Conservation (phyloP, 2,797 vertebrate species). For the Myripristis jacobus region DNA sequence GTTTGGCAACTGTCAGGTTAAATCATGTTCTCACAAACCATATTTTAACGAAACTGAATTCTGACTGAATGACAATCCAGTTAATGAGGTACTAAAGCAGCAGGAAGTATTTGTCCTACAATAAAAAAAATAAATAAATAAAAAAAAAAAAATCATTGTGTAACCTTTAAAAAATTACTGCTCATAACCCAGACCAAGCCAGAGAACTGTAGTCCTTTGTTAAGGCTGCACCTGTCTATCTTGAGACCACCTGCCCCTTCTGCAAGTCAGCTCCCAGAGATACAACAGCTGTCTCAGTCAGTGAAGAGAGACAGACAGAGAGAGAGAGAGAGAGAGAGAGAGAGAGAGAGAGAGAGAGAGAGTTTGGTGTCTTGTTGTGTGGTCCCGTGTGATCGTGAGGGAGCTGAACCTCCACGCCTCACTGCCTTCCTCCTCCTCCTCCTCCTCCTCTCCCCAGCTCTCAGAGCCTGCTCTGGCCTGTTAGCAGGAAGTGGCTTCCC, state of each 20-base stretch:
- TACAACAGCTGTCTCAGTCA: slow-evolving; percentile 65
- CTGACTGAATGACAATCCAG: not conserved
- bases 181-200: slow-evolving; percentile 7
- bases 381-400: slow-evolving; percentile 84
- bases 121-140: too few relatives aligned
- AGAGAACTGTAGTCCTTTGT: slow-evolving; percentile 60
- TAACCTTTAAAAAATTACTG: not conserved
- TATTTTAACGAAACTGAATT: not conserved
- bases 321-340: slow-evolving; percentile 2
- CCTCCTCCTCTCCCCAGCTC: slow-evolving; percentile 33
- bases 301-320: slow-evolving; percentile 41
- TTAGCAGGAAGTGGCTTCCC: slow-evolving; percentile 78
- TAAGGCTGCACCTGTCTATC: slow-evolving; percentile 68
- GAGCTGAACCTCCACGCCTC: slow-evolving; percentile 86
- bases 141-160: not conserved
- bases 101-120: not conserved
- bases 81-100: not conserved
- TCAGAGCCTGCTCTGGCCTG: slow-evolving; percentile 75
- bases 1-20: not conserved
- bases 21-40: not conserved
- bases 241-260: slow-evolving; percentile 70
- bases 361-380: slow-evolving; percentile 86
- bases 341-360: slow-evolving; percentile 10
- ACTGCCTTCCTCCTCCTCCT: slow-evolving; percentile 69
- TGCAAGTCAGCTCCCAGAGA: slow-evolving; percentile 51